Evolutionary conservation across 2,888 invertebrate species (phyloP), one percentile per base, ranked within the genome.

Genomic region (Sinohyriopsis cumingii): DNA sequence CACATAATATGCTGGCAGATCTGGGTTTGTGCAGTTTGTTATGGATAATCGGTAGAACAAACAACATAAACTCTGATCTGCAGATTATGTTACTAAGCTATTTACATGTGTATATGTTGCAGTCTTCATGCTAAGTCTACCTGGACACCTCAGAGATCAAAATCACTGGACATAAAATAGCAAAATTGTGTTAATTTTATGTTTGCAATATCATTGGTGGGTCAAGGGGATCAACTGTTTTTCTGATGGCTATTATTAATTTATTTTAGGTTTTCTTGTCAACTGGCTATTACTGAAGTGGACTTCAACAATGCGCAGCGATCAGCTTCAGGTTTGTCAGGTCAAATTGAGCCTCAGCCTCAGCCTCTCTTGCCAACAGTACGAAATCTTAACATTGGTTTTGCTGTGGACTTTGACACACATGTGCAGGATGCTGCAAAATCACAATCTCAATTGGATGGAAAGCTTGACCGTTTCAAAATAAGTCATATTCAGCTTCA

Each of bases 231-330:
- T 33, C 45, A 45, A 1, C 33, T 9, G 7, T 33, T 45, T 45
- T 45, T 45, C 62, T 24, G n/a, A 62, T 25, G 62, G 62, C 19
- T 62, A 25, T 9, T 62, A 9, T 62, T 25, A 15, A n/a, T 59
- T 57, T 61, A 76, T 74, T 81, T 60, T 77, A 90, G 90, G 71
- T 92, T 93, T 75, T 91, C 91, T 18, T 94, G 94, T 84, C 93
- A 93, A 86, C 88, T 94, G 62, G 93, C 93, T 19, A 92, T 94
- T 78, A 93, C 93, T 3, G 93, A 94, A 87, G 93, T 93, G 81
- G 86, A 88, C 66, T 78, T 77, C 55, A 66, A 65, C 24, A 69
- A 75, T 56, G 79, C 15, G 56, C 61, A 18, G 75, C 72, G 45
- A 73, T 75, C 19, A 69, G 59, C 60, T 75, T 57, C 25, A 64